Conservation (phyloP, 2,888 invertebrate species). For the Brenthis daphne region DNA sequence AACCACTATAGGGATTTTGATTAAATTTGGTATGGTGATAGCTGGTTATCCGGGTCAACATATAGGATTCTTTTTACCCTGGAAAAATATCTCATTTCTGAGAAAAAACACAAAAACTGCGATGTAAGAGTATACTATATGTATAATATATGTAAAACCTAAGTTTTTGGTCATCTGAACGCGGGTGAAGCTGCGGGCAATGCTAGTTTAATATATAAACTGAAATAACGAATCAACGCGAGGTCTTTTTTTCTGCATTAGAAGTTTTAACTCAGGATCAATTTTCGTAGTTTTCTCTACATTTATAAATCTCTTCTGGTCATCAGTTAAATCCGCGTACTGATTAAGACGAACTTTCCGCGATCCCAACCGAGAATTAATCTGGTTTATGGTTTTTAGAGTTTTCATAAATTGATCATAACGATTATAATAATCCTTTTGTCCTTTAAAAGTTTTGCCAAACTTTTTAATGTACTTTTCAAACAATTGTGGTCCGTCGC, state of each 20-base stretch:
- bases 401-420: slow-evolving; percentile 56
- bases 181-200: no score
- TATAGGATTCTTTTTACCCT: no score
- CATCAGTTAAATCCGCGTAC: slow-evolving; percentile 54
- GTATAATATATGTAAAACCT: no score
- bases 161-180: no score
- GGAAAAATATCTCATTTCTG: no score
- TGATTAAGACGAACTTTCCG: slow-evolving; percentile 54
- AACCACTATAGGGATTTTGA: no score
- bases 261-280: slow-evolving; percentile 48
- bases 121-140: no score
- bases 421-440: slow-evolving; percentile 51
- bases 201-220: neutral
- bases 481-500: slow-evolving; percentile 40
- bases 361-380: slow-evolving; percentile 47
- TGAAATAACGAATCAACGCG: slow-evolving; percentile 36
- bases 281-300: slow-evolving; percentile 38
- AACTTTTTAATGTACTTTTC: slow-evolving; percentile 43
- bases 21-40: no score
- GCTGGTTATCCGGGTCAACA: no score
- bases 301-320: slow-evolving; percentile 41
- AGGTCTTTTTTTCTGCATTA: slow-evolving; percentile 31
- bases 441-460: slow-evolving; percentile 48
- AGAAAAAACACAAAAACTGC: no score
- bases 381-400: slow-evolving; percentile 52